Conservation (phyloP, 2,113 vertebrate genomes). For the Odontesthes bonariensis region DNA sequence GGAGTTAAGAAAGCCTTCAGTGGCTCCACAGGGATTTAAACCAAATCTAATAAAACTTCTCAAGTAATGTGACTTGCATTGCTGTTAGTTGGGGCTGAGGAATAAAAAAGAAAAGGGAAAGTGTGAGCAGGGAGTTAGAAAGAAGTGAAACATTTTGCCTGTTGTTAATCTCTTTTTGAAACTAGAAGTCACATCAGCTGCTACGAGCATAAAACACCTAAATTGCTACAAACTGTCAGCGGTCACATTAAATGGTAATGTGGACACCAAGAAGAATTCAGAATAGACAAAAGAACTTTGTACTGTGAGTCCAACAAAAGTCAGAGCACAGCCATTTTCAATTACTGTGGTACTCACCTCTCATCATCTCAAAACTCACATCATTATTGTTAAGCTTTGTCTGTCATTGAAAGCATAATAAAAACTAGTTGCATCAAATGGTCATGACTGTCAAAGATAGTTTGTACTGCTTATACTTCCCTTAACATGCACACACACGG, state of each 20-base stretch:
- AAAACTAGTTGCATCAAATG: not conserved
- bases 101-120: conserved; percentile 5
- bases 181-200: not conserved
- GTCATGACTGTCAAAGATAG: not conserved
- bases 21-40: conserved; percentile 22
- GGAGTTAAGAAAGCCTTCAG: conserved; percentile 14
- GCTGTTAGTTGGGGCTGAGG: conserved; percentile 11
- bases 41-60: conserved; percentile 3
- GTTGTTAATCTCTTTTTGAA: conserved; percentile 1
- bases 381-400: conserved; percentile 12
- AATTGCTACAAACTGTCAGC: not conserved
- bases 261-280: not conserved
- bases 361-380: not conserved
- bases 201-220: not conserved
- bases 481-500: not conserved
- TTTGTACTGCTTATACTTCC: not conserved
- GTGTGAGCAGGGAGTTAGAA: not conserved
- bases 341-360: too few relatives aligned
- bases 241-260: too few relatives aligned
- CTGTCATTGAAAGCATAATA: conserved; percentile 9
- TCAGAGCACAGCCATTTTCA: too few relatives aligned
- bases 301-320: not conserved
- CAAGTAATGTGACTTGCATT: conserved; percentile 6
- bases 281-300: not conserved
- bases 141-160: not conserved